phyloP scores from a whole-genome alignment of 2,113 vertebrate genomes.

The Sarotherodon lohbergeri region DNA sequence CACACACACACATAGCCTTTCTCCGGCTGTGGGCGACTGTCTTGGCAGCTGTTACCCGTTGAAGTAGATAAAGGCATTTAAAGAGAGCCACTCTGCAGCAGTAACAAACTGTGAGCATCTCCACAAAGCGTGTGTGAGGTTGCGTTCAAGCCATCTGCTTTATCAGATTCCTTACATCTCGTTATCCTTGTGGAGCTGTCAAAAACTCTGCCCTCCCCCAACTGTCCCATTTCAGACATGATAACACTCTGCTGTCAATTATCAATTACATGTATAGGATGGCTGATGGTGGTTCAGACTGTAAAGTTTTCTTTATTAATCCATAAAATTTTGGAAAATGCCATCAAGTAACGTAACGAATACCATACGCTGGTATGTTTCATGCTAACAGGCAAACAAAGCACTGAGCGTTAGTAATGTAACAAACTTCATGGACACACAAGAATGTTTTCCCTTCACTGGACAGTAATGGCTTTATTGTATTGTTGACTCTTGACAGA shows the following conservation, averaged over 20 bases:
- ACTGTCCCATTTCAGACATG: background rate
- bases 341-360: background rate
- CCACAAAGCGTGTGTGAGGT: background rate
- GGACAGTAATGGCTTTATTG: background rate
- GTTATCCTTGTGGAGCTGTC: background rate
- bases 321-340: background rate
- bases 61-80: conserved; percentile 26
- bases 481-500: background rate
- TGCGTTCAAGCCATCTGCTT: conserved; percentile 5
- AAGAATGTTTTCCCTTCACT: background rate
- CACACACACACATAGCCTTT: background rate
- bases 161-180: conserved; percentile 18
- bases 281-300: background rate
- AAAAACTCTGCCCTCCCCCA: background rate
- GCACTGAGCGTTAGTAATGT: background rate
- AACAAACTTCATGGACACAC: background rate
- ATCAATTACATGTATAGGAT: background rate
- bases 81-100: conserved; percentile 13
- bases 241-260: conserved; percentile 21
- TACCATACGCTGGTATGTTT: rapidly evolving
- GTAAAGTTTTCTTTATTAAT: background rate
- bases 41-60: conserved; percentile 37
- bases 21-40: background rate
- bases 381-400: background rate
- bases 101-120: background rate